Evolutionary conservation across 2,888 invertebrate genomes (phyloP), one percentile per base, ranked within the genome.

Genomic region (Hyles lineata): DNA sequence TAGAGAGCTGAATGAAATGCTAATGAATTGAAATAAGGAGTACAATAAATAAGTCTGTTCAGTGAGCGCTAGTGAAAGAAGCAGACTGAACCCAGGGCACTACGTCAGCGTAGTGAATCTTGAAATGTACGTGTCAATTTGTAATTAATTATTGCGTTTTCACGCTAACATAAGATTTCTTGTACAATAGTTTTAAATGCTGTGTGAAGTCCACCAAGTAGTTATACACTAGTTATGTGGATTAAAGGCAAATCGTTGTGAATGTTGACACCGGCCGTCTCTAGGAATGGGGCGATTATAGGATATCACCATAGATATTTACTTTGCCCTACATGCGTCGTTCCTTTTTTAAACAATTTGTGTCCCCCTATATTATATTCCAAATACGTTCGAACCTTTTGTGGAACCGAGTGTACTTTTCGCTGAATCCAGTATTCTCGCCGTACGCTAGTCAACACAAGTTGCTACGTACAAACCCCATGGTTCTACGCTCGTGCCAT

Each of bases 371-470:
- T 1, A 15, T 23, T 25, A 50, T 67, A 23, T 50, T 17, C 67
- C 23, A 43, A 67, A 50, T 67, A 67, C 67, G 11, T 23, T 23
- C 23, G 21, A 50, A 43, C 17, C 17, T 6, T 15, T 35, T 5
- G 59, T 71, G 75, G 75, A 73, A 70, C 74, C 69, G 78, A 73
- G 77, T 73, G 82, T 80, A 79, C 78, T 80, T 85, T 86, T 80
- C 80, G 84, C 86, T 82, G 84, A 83, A 78, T 83, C 76, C 75
- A 76, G 81, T 75, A 74, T 82, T 83, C 74, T 75, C 73, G 67
- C 72, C 76, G 76, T 80, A 67, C 50, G 23, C 35, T 43, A n/a
- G 43, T 15, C 50, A 43, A 23, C 67, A 50, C 50, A 67, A 67
- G 67, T 67, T 67, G 55, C 63, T 19, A 17, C 74, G 73, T 76